A percentile compares a stretch with the other conserved stretches of the same genome.
Conservation (phyloP, 1,140 invertebrate genomes). For the Mycetomoellerius zeteki region DNA sequence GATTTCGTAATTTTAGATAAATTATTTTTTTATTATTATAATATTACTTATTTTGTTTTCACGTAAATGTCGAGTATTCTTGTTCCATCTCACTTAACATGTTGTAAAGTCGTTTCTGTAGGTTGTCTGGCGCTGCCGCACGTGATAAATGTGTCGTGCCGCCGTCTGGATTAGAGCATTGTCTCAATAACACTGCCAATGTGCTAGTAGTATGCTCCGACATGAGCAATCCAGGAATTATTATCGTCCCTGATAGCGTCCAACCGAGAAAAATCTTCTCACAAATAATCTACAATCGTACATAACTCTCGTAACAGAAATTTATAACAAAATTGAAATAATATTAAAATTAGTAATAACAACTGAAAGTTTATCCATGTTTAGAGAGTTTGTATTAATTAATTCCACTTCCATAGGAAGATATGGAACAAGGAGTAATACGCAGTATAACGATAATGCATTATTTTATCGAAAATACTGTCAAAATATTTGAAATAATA, state of each 20-base stretch:
- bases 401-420: neutral
- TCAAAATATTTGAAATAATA: neutral
- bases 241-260: constrained; percentile 88
- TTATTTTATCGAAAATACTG: neutral
- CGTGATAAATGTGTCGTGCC: constrained; percentile 83
- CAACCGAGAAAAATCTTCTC: constrained; percentile 90
- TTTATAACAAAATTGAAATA: neutral
- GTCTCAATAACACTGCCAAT: constrained; percentile 87
- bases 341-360: neutral
- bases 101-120: constrained; percentile 86
- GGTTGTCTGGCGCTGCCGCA: constrained; percentile 81
- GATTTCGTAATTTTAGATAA: neutral
- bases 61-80: constrained; percentile 68
- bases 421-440: neutral
- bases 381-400: neutral
- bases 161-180: constrained; percentile 87
- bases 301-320: neutral
- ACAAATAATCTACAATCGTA: constrained; percentile 87
- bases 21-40: neutral
- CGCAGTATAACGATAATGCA: neutral
- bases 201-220: constrained; percentile 88
- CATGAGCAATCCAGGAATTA: constrained; percentile 89
- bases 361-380: constrained; percentile 12
- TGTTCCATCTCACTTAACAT: constrained; percentile 86
- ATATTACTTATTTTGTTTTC: neutral